phyloP scores from a whole-genome alignment of 2,888 invertebrate species.

The Galerucella calmariensis region DNA sequence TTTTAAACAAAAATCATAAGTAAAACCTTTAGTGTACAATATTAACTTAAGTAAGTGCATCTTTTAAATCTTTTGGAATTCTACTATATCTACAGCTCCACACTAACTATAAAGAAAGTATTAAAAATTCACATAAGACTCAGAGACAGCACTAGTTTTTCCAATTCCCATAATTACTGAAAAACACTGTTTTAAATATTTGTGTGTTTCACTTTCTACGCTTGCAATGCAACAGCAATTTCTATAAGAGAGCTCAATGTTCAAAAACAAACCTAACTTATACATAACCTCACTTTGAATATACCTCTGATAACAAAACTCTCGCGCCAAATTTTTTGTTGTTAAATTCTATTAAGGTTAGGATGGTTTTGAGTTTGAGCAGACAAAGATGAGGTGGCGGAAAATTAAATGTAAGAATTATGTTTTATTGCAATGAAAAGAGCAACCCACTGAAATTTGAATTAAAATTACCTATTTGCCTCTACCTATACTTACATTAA shows the following conservation, averaged over 20 bases:
- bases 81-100: neutral
- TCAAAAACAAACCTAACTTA: slow-evolving; percentile 44
- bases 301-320: slow-evolving; percentile 44
- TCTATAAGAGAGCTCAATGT: slow-evolving; percentile 34
- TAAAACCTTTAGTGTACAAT: too few relatives aligned
- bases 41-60: too few relatives aligned
- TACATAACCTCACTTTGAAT: slow-evolving; percentile 44
- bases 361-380: slow-evolving; percentile 44
- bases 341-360: slow-evolving; percentile 42
- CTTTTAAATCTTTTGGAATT: too few relatives aligned
- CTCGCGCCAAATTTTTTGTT: slow-evolving; percentile 47
- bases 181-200: slow-evolving; percentile 66
- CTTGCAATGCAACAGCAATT: slow-evolving; percentile 59
- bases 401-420: slow-evolving; percentile 28
- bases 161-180: slow-evolving; percentile 35
- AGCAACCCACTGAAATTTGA: neutral
- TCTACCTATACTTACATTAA: neutral
- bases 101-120: slow-evolving; percentile 43
- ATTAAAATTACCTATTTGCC: neutral
- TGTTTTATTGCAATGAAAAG: neutral
- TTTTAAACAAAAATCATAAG: too few relatives aligned
- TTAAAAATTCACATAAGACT: slow-evolving; percentile 42
- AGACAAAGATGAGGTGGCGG: slow-evolving; percentile 22
- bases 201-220: slow-evolving; percentile 65
- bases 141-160: neutral